Conservation (phyloP, 1,140 invertebrate genomes). For the Bombus superbus region DNA sequence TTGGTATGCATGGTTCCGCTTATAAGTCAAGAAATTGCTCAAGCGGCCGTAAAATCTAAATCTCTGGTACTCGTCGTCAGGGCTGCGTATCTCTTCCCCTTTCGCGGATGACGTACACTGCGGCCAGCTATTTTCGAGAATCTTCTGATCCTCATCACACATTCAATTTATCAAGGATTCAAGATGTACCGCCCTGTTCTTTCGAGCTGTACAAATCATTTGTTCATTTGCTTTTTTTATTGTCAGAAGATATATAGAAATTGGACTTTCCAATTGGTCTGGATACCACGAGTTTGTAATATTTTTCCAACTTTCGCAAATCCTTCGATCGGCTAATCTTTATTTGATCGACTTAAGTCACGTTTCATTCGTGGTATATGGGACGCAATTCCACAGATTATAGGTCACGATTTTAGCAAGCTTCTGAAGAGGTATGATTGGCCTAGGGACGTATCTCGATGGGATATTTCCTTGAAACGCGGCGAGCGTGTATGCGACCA, state of each 20-base stretch:
- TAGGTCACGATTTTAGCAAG: slow-evolving; percentile 5
- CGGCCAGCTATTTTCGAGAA: slow-evolving; percentile 71
- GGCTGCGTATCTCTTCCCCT: slow-evolving; percentile 45
- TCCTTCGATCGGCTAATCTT: background rate
- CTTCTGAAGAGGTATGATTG: background rate
- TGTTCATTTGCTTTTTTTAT: background rate
- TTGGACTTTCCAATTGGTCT: background rate
- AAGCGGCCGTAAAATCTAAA: slow-evolving; percentile 75
- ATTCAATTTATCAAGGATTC: slow-evolving; percentile 78
- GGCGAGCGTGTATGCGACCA: slow-evolving; percentile 31
- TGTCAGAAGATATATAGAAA: background rate
- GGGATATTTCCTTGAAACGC: slow-evolving; percentile 25
- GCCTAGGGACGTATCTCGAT: slow-evolving; percentile 8
- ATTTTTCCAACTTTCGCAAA: background rate
- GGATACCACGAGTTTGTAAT: background rate
- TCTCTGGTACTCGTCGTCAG: slow-evolving; percentile 72
- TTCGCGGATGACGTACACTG: slow-evolving; percentile 58
- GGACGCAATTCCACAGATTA: slow-evolving; percentile 14
- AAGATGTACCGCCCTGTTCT: slow-evolving; percentile 45
- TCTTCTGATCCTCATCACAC: slow-evolving; percentile 77
- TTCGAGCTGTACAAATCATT: slow-evolving; percentile 29
- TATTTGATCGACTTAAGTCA: background rate
- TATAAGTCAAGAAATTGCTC: slow-evolving; percentile 75
- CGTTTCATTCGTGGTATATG: background rate
- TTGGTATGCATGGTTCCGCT: slow-evolving; percentile 69